Conservation (phyloP, 2,888 invertebrate genomes). For the Melieria picta region DNA sequence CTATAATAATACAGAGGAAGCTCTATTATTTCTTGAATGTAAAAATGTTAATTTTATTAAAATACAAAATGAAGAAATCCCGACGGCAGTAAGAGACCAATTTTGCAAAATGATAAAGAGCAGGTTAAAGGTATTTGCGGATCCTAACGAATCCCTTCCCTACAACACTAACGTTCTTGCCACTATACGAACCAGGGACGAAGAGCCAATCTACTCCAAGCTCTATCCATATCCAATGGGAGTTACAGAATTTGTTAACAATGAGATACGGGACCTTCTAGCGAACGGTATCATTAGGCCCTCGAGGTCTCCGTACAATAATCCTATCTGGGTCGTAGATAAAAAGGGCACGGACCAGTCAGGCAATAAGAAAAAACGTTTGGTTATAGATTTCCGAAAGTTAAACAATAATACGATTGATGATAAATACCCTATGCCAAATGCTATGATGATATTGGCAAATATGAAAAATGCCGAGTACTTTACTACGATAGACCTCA, state of each 20-base stretch:
- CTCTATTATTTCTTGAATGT: conserved; percentile 38
- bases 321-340: conserved; percentile 29
- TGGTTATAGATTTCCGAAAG: conserved; percentile 33
- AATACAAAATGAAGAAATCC: conserved; percentile 36
- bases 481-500: conserved; percentile 40
- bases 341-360: conserved; percentile 24
- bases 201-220: conserved; percentile 37
- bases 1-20: conserved; percentile 32
- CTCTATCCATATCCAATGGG: conserved; percentile 39
- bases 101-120: conserved; percentile 33
- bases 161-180: conserved; percentile 38
- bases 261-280: conserved; percentile 22
- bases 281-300: conserved; percentile 12
- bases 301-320: conserved; percentile 33
- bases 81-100: conserved; percentile 16
- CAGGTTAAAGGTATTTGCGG: not conserved
- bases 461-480: conserved; percentile 34
- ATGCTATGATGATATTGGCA: conserved; percentile 29
- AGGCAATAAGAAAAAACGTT: conserved; percentile 31
- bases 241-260: conserved; percentile 36
- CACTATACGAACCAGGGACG: conserved; percentile 33
- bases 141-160: conserved; percentile 18
- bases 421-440: conserved; percentile 40
- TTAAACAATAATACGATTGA: conserved; percentile 39
- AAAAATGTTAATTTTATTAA: conserved; percentile 38